Conservation (phyloP, 2,797 vertebrate genomes). For the Acropternis orthonyx region DNA sequence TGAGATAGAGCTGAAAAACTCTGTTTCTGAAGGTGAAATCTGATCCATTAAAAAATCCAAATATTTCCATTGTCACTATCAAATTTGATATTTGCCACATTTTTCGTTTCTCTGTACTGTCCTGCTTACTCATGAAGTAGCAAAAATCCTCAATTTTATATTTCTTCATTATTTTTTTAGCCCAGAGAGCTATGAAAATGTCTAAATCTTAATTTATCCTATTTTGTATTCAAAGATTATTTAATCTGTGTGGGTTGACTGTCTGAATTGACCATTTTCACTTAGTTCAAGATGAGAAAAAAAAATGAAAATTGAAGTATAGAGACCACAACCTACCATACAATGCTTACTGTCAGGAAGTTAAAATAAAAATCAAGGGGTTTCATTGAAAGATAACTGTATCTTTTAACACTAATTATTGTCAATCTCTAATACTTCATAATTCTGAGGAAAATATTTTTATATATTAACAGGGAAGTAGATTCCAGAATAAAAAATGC, state of each 20-base stretch:
- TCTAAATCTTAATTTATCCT: not conserved
- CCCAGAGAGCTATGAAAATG: not conserved
- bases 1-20: not conserved
- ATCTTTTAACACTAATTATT: not conserved
- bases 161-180: not conserved
- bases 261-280: not conserved
- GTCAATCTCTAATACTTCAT: not conserved
- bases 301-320: not conserved
- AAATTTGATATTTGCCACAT: not conserved
- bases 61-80: not conserved
- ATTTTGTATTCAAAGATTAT: not conserved
- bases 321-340: not conserved
- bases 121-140: not conserved
- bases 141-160: not conserved
- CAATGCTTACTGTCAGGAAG: not conserved
- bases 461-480: not conserved
- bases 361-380: not conserved
- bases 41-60: not conserved
- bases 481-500: not conserved
- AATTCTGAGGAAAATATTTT: not conserved
- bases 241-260: not conserved
- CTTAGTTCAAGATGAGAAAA: not conserved
- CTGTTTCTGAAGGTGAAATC: not conserved
- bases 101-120: not conserved
- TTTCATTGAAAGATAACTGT: not conserved